phyloP scores from a whole-genome alignment of 2,888 invertebrate species.

The Brachyptera risi region DNA sequence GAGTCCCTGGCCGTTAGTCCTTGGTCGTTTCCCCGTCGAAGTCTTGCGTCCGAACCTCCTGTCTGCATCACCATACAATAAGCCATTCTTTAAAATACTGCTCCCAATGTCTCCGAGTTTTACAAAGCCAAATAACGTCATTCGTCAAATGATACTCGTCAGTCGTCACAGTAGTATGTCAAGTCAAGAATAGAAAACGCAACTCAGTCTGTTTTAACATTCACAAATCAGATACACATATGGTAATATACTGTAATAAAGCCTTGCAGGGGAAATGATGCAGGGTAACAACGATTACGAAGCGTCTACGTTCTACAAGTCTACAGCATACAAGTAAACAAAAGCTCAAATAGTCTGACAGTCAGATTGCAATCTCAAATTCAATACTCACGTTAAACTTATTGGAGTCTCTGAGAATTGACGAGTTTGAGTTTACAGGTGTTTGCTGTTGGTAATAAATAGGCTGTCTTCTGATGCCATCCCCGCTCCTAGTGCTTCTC shows the following conservation, averaged over 20 bases:
- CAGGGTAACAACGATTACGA: not conserved
- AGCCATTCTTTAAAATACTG: conserved; percentile 23
- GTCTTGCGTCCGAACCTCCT: conserved; percentile 29
- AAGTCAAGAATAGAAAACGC: no score
- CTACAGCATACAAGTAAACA: conserved; percentile 1
- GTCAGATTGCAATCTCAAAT: conserved; percentile 27
- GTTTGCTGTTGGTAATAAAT: conserved; percentile 29
- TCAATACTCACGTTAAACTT: conserved; percentile 34
- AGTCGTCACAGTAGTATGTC: not conserved
- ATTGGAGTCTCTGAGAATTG: conserved; percentile 31
- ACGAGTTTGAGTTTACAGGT: conserved; percentile 21
- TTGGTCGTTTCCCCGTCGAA: conserved; percentile 25
- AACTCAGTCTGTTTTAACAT: not conserved
- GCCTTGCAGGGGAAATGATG: conserved; percentile 5
- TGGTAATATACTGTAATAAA: no score
- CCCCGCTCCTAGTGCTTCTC: conserved; percentile 15
- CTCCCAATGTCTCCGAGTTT: not conserved
- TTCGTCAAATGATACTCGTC: not conserved
- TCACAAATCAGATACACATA: no score
- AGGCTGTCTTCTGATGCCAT: conserved; percentile 25
- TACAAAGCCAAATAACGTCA: not conserved
- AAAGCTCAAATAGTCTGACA: conserved; percentile 6
- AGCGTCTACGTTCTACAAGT: not conserved
- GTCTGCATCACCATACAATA: conserved; percentile 31
- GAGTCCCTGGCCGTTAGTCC: conserved; percentile 27